Conservation (phyloP, 2,797 vertebrate genomes). For the Geotrypetes seraphini region DNA sequence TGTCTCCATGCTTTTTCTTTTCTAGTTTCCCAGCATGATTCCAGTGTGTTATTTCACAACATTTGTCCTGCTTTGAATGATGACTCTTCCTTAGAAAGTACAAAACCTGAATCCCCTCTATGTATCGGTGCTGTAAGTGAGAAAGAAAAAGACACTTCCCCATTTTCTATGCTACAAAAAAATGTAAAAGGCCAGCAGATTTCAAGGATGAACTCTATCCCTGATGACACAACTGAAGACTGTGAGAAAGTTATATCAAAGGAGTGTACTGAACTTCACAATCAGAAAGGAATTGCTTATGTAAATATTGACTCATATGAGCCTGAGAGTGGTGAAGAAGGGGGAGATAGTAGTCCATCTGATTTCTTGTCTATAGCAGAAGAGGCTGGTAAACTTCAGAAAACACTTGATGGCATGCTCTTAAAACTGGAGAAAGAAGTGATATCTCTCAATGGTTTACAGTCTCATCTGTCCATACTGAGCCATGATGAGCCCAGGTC, state of each 20-base stretch:
- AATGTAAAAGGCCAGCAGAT: slow-evolving; percentile 23
- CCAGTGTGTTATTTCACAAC: slow-evolving; percentile 17
- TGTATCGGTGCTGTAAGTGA: slow-evolving; percentile 13
- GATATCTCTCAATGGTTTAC: slow-evolving; percentile 23
- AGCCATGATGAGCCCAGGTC: slow-evolving; percentile 11
- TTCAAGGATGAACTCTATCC: slow-evolving; percentile 1
- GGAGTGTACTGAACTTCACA: slow-evolving; percentile 7
- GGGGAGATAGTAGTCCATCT: slow-evolving; percentile 30
- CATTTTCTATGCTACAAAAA: slow-evolving; percentile 6
- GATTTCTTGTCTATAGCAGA: slow-evolving; percentile 17
- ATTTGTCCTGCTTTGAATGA: slow-evolving; percentile 17
- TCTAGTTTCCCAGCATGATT: slow-evolving; percentile 28
- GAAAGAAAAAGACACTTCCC: slow-evolving; percentile 2
- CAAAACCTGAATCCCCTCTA: slow-evolving; percentile 14
- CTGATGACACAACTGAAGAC: slow-evolving; percentile 13
- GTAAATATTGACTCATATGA: slow-evolving; percentile 52
- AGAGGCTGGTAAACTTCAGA: slow-evolving; percentile 21
- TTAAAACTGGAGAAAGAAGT: slow-evolving; percentile 34
- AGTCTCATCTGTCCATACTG: slow-evolving; percentile 13
- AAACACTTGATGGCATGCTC: slow-evolving; percentile 28
- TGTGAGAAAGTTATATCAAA: slow-evolving; percentile 7
- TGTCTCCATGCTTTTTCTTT: slow-evolving; percentile 30
- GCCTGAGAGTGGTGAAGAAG: slow-evolving; percentile 45
- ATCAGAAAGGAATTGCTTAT: slow-evolving; percentile 40
- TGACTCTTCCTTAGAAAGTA: slow-evolving; percentile 18